Evolutionary conservation across 2,113 vertebrate species (phyloP).

Genomic region (Promerops cafer): DNA sequence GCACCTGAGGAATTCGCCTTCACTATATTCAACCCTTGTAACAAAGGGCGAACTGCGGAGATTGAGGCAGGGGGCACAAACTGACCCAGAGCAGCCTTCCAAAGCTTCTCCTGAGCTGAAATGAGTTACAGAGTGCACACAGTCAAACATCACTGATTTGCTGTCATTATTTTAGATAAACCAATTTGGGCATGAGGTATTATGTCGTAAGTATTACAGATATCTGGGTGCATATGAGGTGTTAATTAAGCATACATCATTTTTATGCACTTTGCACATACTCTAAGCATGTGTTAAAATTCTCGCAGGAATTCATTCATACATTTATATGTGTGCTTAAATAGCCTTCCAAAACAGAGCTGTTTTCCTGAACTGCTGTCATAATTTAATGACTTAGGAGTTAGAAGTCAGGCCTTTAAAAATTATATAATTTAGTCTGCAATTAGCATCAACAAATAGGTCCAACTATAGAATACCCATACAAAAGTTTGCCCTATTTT

Average conservation of each 20-base stretch:
- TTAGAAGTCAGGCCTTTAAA: not conserved
- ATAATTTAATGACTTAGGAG: not conserved
- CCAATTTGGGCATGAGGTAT: not conserved
- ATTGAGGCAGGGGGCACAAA: not conserved
- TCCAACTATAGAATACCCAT: not conserved
- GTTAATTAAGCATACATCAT: not conserved
- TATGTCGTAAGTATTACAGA: not conserved
- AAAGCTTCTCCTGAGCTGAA: not conserved
- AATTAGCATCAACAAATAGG: not conserved
- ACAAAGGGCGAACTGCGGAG: not conserved
- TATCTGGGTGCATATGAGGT: not conserved
- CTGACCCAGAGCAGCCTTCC: not conserved
- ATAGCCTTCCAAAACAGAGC: not conserved
- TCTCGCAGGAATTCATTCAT: not conserved
- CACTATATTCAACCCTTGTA: not conserved
- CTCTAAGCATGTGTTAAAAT: not conserved
- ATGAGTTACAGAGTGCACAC: not conserved
- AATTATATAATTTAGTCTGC: not conserved
- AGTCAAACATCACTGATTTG: not conserved
- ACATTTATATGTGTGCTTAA: not conserved
- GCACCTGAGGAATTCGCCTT: not conserved
- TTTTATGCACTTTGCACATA: not conserved
- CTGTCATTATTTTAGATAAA: not conserved
- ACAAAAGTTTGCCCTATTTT: not conserved
- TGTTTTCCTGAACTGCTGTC: not conserved